Conservation (phyloP, 2,797 vertebrate species). For the Bradypodion pumilum region DNA sequence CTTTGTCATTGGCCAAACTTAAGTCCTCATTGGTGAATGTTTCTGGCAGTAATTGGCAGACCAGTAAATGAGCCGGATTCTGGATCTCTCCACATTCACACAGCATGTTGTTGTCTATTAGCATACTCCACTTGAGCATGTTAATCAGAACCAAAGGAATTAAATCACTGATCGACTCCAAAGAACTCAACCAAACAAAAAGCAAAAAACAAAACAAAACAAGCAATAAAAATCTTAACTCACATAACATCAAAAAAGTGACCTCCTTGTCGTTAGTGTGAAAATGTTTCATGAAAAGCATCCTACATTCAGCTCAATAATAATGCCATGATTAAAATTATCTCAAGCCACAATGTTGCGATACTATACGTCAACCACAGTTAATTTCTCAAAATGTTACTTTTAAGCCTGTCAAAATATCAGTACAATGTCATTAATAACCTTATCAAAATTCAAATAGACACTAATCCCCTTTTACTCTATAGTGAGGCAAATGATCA, state of each 20-base stretch:
- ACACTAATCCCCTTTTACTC: constrained; percentile 41
- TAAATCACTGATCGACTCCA: no score
- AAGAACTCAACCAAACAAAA: neutral
- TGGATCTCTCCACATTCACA: no score
- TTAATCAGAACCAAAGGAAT: no score
- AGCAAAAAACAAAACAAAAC: no score
- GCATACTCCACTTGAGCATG: no score
- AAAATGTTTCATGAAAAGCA: neutral
- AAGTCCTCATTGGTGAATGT: no score
- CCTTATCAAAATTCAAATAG: constrained; percentile 16
- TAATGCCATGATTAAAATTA: neutral
- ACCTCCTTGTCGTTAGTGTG: neutral
- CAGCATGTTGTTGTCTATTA: no score
- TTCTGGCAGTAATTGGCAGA: no score
- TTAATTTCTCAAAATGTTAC: constrained; percentile 19
- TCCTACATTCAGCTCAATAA: neutral
- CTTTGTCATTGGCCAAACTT: no score
- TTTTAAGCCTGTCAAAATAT: constrained; percentile 27
- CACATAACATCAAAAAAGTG: no score
- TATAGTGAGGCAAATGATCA: constrained; percentile 10
- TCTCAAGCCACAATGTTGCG: constrained; percentile 1
- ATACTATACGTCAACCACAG: neutral
- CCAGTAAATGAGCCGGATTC: no score
- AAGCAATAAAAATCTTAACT: no score
- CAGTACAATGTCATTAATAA: constrained; percentile 28